These are phyloP conservation scores for Rhopalosiphum nymphaeae DNA, from an alignment of 2,888 invertebrate species.

Conservation along the genomic window DNA sequence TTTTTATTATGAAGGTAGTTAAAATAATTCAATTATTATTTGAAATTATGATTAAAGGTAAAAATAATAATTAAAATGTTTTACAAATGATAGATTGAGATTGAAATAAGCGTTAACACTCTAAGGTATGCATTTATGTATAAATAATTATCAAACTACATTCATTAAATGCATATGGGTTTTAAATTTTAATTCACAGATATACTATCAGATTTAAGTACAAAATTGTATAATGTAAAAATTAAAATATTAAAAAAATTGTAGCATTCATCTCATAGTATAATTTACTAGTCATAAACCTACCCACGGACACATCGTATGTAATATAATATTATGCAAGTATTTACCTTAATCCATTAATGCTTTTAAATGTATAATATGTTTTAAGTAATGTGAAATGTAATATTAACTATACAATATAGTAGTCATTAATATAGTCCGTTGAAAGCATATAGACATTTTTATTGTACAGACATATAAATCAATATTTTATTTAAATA, in stretches of 20 bases:
- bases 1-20: not conserved
- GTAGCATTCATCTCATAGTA: not conserved
- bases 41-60: not conserved
- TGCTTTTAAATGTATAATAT: not conserved
- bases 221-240: not conserved
- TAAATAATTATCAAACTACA: not conserved
- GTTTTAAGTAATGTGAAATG: not conserved
- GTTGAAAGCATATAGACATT: not conserved
- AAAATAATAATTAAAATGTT: not conserved
- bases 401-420: not conserved
- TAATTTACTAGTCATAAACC: not conserved
- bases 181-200: not conserved
- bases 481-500: slow-evolving; percentile 34
- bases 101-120: not conserved
- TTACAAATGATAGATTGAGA: not conserved
- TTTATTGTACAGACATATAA: not conserved
- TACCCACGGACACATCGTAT: not conserved
- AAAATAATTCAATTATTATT: not conserved
- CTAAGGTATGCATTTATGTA: not conserved
- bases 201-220: not conserved
- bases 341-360: not conserved
- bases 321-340: not conserved
- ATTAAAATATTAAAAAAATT: not conserved
- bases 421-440: not conserved
- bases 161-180: not conserved